Conservation (phyloP, 2,113 vertebrate species). For the Alexandromys fortis region DNA sequence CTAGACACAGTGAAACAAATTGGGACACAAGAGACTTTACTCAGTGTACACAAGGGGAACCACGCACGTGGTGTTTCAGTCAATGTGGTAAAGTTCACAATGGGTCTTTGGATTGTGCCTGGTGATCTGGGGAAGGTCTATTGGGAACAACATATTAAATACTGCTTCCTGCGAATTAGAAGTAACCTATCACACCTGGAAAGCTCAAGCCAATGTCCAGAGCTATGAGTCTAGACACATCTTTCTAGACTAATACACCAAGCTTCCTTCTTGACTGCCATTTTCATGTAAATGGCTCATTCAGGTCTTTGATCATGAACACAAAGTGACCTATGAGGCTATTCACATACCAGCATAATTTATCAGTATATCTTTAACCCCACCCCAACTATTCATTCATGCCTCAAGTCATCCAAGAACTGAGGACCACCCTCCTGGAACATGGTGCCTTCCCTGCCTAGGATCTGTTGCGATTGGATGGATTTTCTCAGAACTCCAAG, state of each 20-base stretch:
- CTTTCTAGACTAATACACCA: not conserved
- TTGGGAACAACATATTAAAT: not conserved
- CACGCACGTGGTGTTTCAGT: not conserved
- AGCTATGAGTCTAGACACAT: not conserved
- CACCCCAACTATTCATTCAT: not conserved
- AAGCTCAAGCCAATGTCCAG: not conserved
- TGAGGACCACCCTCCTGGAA: not conserved
- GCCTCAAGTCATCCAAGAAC: not conserved
- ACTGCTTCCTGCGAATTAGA: not conserved
- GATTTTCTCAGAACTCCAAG: not conserved
- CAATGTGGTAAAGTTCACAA: not conserved
- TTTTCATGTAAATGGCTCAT: not conserved
- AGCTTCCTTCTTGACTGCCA: not conserved
- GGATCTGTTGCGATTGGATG: not conserved
- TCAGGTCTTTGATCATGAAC: not conserved
- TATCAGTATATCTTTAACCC: not conserved
- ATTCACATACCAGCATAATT: not conserved
- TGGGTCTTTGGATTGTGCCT: not conserved
- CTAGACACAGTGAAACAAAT: not conserved
- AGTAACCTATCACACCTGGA: not conserved
- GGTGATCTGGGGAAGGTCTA: not conserved
- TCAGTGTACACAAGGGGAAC: too few relatives aligned
- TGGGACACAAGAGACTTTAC: not conserved
- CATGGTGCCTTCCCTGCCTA: not conserved
- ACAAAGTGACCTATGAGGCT: not conserved